Base-by-base conservation (phyloP, 2,888 invertebrate genomes). In the Taphrorychus bicolor region DNA sequence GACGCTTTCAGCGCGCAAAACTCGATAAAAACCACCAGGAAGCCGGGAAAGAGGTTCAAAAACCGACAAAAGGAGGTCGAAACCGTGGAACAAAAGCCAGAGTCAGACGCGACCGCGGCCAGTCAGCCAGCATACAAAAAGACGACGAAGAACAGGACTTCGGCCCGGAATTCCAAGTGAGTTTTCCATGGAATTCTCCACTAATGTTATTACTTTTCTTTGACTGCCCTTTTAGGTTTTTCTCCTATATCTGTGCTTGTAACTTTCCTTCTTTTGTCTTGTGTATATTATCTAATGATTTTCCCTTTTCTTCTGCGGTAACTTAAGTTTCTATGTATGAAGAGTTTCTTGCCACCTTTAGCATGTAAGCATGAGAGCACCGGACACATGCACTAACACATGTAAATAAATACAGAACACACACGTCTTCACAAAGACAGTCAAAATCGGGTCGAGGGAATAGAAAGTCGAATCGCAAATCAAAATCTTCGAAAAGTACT, bases 41-140 rank as follows among this genome's bases (percentile, higher is more conserved):
- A 88, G 76, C 87, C 86, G 73, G 73, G 73, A 41, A 73, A 74
- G 54, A 84, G 86, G 59, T 88, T 86, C 73, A 88, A 88, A 81
- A 88, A 87, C 79, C 84, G 88, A 73, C 84, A 84, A 73, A 78
- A 80, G 49, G 81, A 83, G 60, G 64, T 76, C 16, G 81, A 81
- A 63, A 75, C 73, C 21, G 74, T 75, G 78, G 78, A 57, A 75
- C 76, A 56, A 77, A 76, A 56, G 76, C 76, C 54, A 70, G 82
- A 69, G 76, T 79, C 1, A 78, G 78, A 66, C 9, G 16, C 32
- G 16, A 3, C 59, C 14, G 53, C 24, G 14, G 45, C 41, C 56
- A 61, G 52, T 17, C 64, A 59, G 24, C 19, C 53, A 2, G 51
- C 45, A 18, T 61, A 48, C 45, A 70, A 70, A 66, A 70, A 69